Evolutionary conservation across 2,888 invertebrate genomes (phyloP), one percentile per base, ranked within the genome.

Genomic region (Acrocyrtus sp.): DNA sequence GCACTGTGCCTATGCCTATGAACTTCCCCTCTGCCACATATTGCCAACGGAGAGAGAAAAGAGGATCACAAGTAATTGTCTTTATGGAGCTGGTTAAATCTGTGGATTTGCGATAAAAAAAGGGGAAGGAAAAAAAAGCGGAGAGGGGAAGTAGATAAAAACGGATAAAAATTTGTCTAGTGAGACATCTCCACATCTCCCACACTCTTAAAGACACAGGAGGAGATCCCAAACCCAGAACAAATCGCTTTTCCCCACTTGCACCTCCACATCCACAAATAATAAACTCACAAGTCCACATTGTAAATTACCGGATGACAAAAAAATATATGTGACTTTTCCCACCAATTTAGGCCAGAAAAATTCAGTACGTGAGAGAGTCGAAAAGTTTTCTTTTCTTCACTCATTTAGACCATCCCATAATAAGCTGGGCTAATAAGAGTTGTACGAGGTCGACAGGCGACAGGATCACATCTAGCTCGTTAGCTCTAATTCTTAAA

Each of bases 1-100:
- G n/a, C n/a, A n/a, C n/a, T n/a, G n/a, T n/a, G 15, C 45, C 5
- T n/a, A n/a, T 10, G 19, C 15, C n/a, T 45, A 45, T 45, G 19
- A n/a, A 45, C 19, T 45, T 45, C 45, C 45, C 45, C 45, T 45
- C 34, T 34, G 34, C 5, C 12, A 8, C 34, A 34, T n/a, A n/a
- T n/a, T n/a, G n/a, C n/a, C n/a, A n/a, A n/a, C n/a, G n/a, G n/a
- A n/a, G n/a, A n/a, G n/a, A n/a, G n/a, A 34, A 12, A 61, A 61
- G 61, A 57, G 62, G 63, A 70, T 70, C 70, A 70, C 29, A 63
- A 48, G 57, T 70, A 70, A 70, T 70, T 70, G 70, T 26, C 62
- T 63, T 57, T 63, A 56, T 63, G 43, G 62, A 57, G 48, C 54
- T 45, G 57, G 70, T 54, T 70, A 70, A 70, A 70, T 70, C 70